A percentile compares a stretch with the other conserved stretches of the same genome.
Conservation (phyloP, 2,797 vertebrate genomes). For the Bradypus variegatus region DNA sequence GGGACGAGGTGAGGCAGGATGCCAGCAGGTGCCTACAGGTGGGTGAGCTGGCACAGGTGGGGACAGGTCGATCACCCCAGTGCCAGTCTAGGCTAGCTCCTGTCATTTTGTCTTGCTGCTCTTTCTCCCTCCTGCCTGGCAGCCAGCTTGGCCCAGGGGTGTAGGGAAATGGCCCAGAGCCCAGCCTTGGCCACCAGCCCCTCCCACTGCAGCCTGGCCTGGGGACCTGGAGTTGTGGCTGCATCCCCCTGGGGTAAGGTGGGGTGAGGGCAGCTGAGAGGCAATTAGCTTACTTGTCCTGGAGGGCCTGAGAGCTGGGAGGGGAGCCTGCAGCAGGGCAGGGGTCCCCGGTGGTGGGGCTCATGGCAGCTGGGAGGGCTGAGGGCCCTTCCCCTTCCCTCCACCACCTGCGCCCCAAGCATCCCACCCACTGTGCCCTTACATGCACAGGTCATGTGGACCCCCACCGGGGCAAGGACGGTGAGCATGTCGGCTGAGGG, state of each 20-base stretch:
- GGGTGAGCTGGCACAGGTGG: background rate
- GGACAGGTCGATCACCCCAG: too few relatives aligned
- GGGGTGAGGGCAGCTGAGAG: background rate
- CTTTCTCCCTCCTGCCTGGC: background rate
- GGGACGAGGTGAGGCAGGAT: background rate
- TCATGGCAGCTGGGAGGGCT: too few relatives aligned
- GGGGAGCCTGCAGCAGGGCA: too few relatives aligned
- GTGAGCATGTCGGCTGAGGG: background rate
- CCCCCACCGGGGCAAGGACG: background rate
- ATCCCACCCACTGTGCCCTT: background rate
- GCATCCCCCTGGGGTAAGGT: background rate
- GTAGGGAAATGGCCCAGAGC: background rate
- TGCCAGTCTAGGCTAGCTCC: accelerated
- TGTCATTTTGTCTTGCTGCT: too few relatives aligned
- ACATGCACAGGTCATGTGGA: background rate
- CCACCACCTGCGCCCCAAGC: background rate
- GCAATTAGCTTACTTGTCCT: slow-evolving; percentile 48
- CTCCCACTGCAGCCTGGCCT: background rate
- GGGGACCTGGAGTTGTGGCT: background rate
- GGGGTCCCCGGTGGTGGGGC: too few relatives aligned
- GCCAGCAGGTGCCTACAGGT: background rate
- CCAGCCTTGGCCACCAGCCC: background rate
- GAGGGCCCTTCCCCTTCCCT: background rate
- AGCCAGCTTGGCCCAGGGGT: background rate
- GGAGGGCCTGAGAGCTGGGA: background rate